These are phyloP conservation scores for Aphidius gifuensis DNA, from an alignment of 1,140 invertebrate genomes.

Conservation along the genomic window DNA sequence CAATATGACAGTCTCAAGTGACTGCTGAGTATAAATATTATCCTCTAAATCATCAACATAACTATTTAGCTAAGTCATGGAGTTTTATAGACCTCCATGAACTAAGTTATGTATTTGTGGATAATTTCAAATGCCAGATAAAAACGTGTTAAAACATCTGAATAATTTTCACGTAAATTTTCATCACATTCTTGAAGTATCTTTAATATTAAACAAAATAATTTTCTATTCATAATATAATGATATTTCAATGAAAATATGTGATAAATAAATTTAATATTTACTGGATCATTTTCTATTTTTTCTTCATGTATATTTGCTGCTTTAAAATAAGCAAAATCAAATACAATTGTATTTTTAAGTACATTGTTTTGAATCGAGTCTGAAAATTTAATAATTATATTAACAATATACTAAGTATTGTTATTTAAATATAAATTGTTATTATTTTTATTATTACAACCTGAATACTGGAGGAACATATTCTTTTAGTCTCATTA, in stretches of 20 bases:
- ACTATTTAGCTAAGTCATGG: too few relatives aligned
- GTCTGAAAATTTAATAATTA: slow-evolving; percentile 55
- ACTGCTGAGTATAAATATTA: slow-evolving; percentile 91
- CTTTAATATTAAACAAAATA: slow-evolving; percentile 39
- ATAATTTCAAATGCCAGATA: slow-evolving; percentile 94
- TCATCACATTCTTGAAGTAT: slow-evolving; percentile 87
- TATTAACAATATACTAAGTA: background rate
- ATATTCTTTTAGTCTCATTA: slow-evolving; percentile 87
- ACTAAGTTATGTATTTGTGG: slow-evolving; percentile 86
- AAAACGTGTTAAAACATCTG: slow-evolving; percentile 85
- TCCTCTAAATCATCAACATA: slow-evolving; percentile 91
- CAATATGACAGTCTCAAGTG: slow-evolving; percentile 82
- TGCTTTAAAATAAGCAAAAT: slow-evolving; percentile 92
- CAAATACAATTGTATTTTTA: slow-evolving; percentile 87
- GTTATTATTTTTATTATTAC: slow-evolving; percentile 1
- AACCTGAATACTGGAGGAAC: slow-evolving; percentile 85
- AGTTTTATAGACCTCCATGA: too few relatives aligned
- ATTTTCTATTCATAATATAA: too few relatives aligned
- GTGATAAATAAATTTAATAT: slow-evolving; percentile 30
- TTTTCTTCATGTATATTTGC: slow-evolving; percentile 82
- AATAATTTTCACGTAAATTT: slow-evolving; percentile 86
- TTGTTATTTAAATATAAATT: background rate
- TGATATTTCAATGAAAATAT: background rate
- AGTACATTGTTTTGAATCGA: slow-evolving; percentile 72
- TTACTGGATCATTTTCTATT: slow-evolving; percentile 80